Base-by-base conservation (phyloP, 1,140 invertebrate genomes). In the Gryon sp. region DNA sequence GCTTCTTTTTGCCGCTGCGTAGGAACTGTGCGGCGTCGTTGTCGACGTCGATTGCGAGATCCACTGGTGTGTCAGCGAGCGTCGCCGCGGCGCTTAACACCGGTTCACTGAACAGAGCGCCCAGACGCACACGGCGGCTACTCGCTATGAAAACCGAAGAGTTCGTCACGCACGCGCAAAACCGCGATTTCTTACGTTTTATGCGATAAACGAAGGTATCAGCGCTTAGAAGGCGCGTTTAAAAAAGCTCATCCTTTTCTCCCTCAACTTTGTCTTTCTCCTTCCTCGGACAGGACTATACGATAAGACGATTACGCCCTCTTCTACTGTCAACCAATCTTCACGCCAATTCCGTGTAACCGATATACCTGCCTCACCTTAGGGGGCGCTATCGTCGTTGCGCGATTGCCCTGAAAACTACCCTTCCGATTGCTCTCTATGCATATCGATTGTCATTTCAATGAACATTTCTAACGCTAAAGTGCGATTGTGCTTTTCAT, bases 11-110 rank as follows among this genome's bases (percentile, higher is more conserved):
- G 19, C 4, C 11, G 5, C 11, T 38, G 11, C 32, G 4, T 40
- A 18, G 22, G 9, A 53, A 38, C 38, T 30, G 16, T n/a, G 38
- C 52, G 22, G 0, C 36, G 12, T 18, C 34, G 20, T 55, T 45
- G 36, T 12, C 34, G 20, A 53, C 36, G 41, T 11, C 19, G 40
- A n/a, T 43, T 24, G 14, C 62, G 30, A 15, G 45, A 32, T 11
- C 38, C n/a, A n/a, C n/a, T n/a, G n/a, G n/a, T n/a, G n/a, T n/a
- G 36, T 52, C 34, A 9, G 8, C 26, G 20, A 55, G 22, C 41
- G 52, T 55, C 55, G 46, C 11, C 68, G 48, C 55, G 57, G 68
- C 68, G 68, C 68, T 72, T 72, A 53, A 72, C 68, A 62, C 68
- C 57, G 68, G 68, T 53, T 69, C 65, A 69, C 65, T 69, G 53